Percentiles rank a stretch among this genome's conserved stretches.
Evolutionary conservation across 2,113 vertebrate species (phyloP).

Genomic region (Caretta caretta): DNA sequence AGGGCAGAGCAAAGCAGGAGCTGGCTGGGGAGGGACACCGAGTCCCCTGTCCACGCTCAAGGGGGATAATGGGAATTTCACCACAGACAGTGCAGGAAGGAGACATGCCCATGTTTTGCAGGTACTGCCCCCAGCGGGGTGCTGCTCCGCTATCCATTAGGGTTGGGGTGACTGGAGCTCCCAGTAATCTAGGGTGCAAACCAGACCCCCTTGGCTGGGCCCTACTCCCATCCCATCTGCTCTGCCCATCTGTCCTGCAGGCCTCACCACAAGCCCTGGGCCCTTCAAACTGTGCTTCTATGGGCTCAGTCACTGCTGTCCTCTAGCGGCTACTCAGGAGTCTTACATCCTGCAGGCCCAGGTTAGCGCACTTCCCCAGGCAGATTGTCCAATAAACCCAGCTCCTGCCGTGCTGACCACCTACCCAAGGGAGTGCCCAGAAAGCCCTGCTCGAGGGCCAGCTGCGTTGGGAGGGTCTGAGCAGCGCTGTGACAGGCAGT

Average conservation of each 20-base stretch:
- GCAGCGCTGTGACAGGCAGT: no score
- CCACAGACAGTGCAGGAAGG: background rate
- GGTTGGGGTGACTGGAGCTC: rapidly evolving
- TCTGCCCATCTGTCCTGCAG: rapidly evolving
- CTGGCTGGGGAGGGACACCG: background rate
- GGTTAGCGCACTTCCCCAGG: background rate
- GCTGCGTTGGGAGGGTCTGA: no score
- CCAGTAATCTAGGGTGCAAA: no score
- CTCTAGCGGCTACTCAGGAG: background rate
- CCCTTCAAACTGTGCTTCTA: background rate
- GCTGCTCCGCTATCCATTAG: background rate
- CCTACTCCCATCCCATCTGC: no score
- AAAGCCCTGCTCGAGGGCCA: background rate
- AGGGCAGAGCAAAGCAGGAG: background rate
- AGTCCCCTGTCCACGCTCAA: background rate
- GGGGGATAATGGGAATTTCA: background rate
- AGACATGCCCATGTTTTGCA: background rate
- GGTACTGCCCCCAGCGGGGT: background rate
- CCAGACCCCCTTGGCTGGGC: no score
- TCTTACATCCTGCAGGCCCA: background rate
- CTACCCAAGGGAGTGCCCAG: background rate
- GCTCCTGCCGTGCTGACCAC: background rate
- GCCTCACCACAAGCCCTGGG: background rate
- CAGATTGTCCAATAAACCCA: background rate
- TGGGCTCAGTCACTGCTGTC: slow-evolving; percentile 21